Evolutionary conservation across 1,140 invertebrate genomes (phyloP), one percentile per base, ranked within the genome.

Genomic region (Leptinotarsa undecemlineata): DNA sequence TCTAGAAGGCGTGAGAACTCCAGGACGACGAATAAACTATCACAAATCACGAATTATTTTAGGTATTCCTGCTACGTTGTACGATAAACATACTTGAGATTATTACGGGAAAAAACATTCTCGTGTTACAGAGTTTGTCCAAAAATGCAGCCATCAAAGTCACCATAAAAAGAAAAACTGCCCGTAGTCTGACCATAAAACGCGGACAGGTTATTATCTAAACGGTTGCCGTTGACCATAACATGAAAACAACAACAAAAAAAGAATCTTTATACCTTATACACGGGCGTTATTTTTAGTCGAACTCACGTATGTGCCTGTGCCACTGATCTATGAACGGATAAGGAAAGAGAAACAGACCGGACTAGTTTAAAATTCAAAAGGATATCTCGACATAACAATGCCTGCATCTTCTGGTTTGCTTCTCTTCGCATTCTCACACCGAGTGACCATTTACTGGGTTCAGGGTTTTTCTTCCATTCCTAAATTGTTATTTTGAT

Each of bases 341-440:
- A 71, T 71, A 71, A 71, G 69, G 69, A 60, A 15, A 47, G 69
- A 20, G 17, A 71, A 71, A 71, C 69, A 71, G 57, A 62, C 71
- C 19, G 72, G 26, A 73, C 62, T 73, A 67, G 72, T 67, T 67
- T 73, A 60, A 71, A 67, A 73, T 68, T 68, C 72, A 68, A 48
- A 67, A 73, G 64, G 48, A 67, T 60, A 73, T 73, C 72, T 73
- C 64, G 72, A 67, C 72, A 73, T 48, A 73, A 73, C 72, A 73
- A 73, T 73, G 64, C 72, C 19, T 42, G 17, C 63, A 73, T 73
- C 72, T 73, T 68, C 14, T 23, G 21, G 23, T 72, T 48, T 60
- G 8, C 17, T n/a, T 51, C 17, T 57, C 51, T 57, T 57, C 51
- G 51, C 17, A 57, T 57, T 17, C 51, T 57, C 51, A 57, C 51